Conservation (phyloP, 2,888 invertebrate species). For the Catocala fraxini region DNA sequence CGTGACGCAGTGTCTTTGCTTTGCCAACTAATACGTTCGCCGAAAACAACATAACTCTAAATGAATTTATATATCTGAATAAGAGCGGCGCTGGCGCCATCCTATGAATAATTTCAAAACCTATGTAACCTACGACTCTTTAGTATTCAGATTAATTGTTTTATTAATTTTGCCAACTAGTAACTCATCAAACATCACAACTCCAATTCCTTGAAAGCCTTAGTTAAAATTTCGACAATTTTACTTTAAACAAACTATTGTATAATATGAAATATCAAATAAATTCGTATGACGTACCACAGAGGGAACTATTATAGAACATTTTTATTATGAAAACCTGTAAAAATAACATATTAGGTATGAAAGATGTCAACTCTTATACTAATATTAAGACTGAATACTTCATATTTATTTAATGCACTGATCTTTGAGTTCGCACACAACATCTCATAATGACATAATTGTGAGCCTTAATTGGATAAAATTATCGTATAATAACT, state of each 20-base stretch:
- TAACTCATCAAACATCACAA: neutral
- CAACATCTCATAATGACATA: no score
- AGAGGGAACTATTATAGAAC: conserved; percentile 27
- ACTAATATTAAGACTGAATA: conserved; percentile 43
- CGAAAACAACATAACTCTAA: no score
- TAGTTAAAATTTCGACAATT: conserved; percentile 20
- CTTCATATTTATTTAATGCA: conserved; percentile 37
- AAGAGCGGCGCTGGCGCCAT: no score
- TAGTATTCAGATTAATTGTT: no score
- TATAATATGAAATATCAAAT: conserved; percentile 43
- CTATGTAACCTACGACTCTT: no score
- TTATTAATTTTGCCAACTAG: no score
- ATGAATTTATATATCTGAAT: no score
- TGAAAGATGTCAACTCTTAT: conserved; percentile 50
- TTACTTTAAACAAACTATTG: conserved; percentile 38
- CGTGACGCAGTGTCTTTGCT: no score
- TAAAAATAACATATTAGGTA: conserved; percentile 47
- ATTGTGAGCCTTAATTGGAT: no score
- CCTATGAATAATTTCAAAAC: no score
- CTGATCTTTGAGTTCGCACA: conserved; percentile 30
- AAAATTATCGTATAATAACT: neutral
- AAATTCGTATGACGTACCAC: conserved; percentile 45
- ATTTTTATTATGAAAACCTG: conserved; percentile 34
- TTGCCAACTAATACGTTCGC: no score
- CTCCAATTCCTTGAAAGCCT: conserved; percentile 28